Percentiles rank a stretch among this genome's conserved stretches.
Conservation (phyloP, 2,113 vertebrate genomes). For the Lucifuga dentata region DNA sequence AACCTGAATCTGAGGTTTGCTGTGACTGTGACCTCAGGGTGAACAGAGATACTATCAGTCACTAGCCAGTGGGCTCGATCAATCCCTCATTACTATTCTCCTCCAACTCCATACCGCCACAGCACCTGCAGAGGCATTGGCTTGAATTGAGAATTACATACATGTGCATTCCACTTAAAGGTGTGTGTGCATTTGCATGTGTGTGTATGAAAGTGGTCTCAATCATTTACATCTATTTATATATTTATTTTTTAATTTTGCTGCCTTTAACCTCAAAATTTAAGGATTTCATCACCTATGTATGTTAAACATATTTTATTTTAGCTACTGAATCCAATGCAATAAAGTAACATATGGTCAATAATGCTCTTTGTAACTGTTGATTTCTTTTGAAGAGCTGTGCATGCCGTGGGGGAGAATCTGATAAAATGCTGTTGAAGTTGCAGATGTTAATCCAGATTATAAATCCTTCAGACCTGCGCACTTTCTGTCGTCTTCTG, state of each 20-base stretch:
- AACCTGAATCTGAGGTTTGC: slow-evolving; percentile 31
- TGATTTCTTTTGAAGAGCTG: slow-evolving; percentile 48
- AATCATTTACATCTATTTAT: slow-evolving; percentile 49
- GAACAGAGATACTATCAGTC: slow-evolving; percentile 53
- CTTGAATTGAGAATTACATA: slow-evolving; percentile 35
- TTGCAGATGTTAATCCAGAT: slow-evolving; percentile 61
- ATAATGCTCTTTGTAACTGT: slow-evolving; percentile 20
- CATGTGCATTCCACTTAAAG: slow-evolving; percentile 32
- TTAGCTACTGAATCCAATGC: slow-evolving; percentile 75
- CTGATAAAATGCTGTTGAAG: slow-evolving; percentile 54
- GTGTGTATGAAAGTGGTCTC: slow-evolving; percentile 16
- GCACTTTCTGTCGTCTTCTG: slow-evolving; percentile 39
- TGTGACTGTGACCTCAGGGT: slow-evolving; percentile 41
- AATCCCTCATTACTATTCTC: slow-evolving; percentile 64
- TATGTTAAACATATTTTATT: slow-evolving; percentile 71
- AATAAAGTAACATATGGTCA: slow-evolving; percentile 74
- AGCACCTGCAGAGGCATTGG: slow-evolving; percentile 48
- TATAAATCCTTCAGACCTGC: slow-evolving; percentile 54
- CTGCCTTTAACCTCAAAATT: slow-evolving; percentile 66
- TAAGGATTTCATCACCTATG: slow-evolving; percentile 60
- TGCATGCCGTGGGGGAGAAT: slow-evolving; percentile 24
- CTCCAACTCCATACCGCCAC: slow-evolving; percentile 31
- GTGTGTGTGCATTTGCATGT: slow-evolving; percentile 21
- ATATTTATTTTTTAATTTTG: slow-evolving; percentile 64
- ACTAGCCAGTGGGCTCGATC: slow-evolving; percentile 52